A percentile compares a stretch with the other conserved stretches of the same genome.
phyloP scores from a whole-genome alignment of 1,140 invertebrate genomes.

The Mylabris phalerata region DNA sequence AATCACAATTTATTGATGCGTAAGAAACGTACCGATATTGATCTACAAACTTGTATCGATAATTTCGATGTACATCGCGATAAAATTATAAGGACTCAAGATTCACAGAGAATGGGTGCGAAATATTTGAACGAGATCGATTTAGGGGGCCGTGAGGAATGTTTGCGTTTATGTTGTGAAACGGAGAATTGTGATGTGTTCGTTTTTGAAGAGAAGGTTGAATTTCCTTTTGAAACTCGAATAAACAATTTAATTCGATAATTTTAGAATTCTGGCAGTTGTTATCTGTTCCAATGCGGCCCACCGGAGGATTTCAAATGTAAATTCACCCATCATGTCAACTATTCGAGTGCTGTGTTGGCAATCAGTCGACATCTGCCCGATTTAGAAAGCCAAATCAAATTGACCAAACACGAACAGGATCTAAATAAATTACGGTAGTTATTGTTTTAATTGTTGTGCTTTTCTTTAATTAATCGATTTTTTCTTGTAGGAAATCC shows the following conservation, averaged over 20 bases:
- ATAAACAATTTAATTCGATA: background rate
- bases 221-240: background rate
- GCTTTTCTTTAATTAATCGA: no score
- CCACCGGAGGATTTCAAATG: constrained; percentile 82
- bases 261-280: constrained; percentile 72
- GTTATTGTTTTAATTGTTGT: background rate
- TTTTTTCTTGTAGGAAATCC: constrained; percentile 18
- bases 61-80: constrained; percentile 80
- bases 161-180: constrained; percentile 78
- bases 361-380: constrained; percentile 55
- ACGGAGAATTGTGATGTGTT: constrained; percentile 84
- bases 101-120: constrained; percentile 79
- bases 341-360: constrained; percentile 83
- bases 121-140: constrained; percentile 82
- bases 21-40: constrained; percentile 33
- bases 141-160: constrained; percentile 69
- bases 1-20: background rate
- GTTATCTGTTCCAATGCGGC: constrained; percentile 89
- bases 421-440: constrained; percentile 71
- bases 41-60: constrained; percentile 45
- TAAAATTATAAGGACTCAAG: constrained; percentile 85
- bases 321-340: constrained; percentile 82
- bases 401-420: constrained; percentile 69
- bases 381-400: constrained; percentile 62
- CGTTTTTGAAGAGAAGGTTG: constrained; percentile 85